These are phyloP conservation scores for Antennarius striatus DNA, from an alignment of 2,113 vertebrate species.

Conservation along the genomic window DNA sequence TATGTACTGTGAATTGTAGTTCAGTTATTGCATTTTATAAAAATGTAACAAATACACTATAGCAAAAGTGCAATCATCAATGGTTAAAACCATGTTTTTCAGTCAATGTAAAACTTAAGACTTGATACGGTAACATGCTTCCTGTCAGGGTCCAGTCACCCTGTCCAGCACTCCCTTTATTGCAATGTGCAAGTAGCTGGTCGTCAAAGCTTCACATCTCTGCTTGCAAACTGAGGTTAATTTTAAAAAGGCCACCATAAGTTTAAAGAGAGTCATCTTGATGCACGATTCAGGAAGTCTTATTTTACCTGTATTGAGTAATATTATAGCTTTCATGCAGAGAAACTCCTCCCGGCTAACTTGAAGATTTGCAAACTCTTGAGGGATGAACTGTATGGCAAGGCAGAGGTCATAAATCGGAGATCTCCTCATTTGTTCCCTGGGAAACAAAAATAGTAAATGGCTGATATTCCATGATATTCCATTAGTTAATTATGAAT, in stretches of 20 bases:
- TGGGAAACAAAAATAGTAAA: conserved; percentile 49
- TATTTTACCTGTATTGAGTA: conserved; percentile 93
- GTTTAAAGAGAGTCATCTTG: background rate
- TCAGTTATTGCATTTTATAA: no score
- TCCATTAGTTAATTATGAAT: background rate
- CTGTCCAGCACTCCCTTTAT: conserved; percentile 9
- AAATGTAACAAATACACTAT: no score
- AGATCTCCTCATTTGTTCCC: conserved; percentile 93
- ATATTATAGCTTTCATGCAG: conserved; percentile 96
- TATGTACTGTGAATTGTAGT: background rate
- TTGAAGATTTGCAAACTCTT: conserved; percentile 94
- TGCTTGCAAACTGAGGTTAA: background rate
- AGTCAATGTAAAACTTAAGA: conserved; percentile 1
- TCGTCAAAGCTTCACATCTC: conserved; percentile 19
- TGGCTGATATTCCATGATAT: background rate
- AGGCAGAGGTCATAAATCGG: conserved; percentile 95
- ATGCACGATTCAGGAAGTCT: background rate
- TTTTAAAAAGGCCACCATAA: background rate
- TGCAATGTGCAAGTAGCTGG: conserved; percentile 1
- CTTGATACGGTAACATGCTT: conserved; percentile 43
- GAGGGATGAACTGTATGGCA: conserved; percentile 95
- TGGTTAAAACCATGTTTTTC: conserved; percentile 10
- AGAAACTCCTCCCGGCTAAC: conserved; percentile 94
- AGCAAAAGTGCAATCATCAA: background rate
- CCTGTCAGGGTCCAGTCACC: conserved; percentile 10